phyloP scores from a whole-genome alignment of 1,140 invertebrate species.

The Eueides isabella region DNA sequence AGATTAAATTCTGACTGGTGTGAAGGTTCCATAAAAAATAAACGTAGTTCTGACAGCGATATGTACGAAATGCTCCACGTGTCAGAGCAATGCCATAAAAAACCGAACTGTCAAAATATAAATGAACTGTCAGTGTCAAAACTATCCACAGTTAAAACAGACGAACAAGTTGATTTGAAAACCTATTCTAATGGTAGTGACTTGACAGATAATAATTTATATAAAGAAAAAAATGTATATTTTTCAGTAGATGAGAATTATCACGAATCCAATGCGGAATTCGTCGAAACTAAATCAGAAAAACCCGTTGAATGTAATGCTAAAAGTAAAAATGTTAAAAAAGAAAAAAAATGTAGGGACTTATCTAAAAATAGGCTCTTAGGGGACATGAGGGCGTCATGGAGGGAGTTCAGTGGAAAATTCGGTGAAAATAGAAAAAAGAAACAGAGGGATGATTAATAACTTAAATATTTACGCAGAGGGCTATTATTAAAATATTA shows the following conservation, averaged over 20 bases:
- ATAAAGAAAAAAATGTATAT: background rate
- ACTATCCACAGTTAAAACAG: background rate
- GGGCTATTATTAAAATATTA: background rate
- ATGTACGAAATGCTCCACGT: conserved; percentile 6
- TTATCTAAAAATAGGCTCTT: conserved; percentile 42
- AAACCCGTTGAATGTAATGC: background rate
- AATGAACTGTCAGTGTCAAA: background rate
- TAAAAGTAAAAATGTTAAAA: conserved; percentile 26
- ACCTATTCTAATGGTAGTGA: background rate
- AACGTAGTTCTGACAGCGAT: background rate
- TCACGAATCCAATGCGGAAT: background rate
- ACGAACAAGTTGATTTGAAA: background rate
- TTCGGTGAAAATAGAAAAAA: conserved; percentile 58
- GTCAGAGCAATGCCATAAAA: conserved; percentile 5
- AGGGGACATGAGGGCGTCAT: conserved; percentile 60
- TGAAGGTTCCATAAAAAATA: conserved; percentile 7
- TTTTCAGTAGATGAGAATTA: background rate
- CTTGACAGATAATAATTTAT: background rate
- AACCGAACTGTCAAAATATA: conserved; percentile 7
- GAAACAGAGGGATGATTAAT: conserved; percentile 51
- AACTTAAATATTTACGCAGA: background rate
- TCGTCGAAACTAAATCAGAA: background rate
- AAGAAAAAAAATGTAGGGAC: conserved; percentile 35
- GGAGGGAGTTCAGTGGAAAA: conserved; percentile 63
- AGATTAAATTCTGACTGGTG: background rate